Percentiles rank a stretch among this genome's conserved stretches.
Conservation (phyloP, 2,888 invertebrate genomes). For the Malthinus seriepunctatus region DNA sequence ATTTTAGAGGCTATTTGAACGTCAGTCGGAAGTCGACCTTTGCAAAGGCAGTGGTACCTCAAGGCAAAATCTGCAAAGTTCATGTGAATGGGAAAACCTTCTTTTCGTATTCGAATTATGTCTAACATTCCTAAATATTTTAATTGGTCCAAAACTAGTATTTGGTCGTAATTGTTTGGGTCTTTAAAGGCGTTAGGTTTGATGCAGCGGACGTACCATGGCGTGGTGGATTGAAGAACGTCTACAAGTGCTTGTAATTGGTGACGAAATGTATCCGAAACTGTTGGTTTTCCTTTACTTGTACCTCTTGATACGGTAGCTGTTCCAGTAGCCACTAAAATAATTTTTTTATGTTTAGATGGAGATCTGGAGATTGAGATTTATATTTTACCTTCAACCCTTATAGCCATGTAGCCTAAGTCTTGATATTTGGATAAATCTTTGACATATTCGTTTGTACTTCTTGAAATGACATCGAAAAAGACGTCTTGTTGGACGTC, state of each 20-base stretch:
- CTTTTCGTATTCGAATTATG: conserved; percentile 87
- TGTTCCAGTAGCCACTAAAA: conserved; percentile 45
- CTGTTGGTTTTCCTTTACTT: conserved; percentile 86
- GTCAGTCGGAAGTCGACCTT: conserved; percentile 56
- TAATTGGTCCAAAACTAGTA: conserved; percentile 83
- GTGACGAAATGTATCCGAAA: conserved; percentile 86
- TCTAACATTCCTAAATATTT: conserved; percentile 92
- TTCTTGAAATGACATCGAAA: conserved; percentile 85
- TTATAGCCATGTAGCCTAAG: conserved; percentile 32
- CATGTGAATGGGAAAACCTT: conserved; percentile 88
- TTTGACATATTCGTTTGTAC: conserved; percentile 80
- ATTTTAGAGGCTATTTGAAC: conserved; percentile 54
- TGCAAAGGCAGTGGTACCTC: conserved; percentile 74
- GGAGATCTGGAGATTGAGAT: neutral
- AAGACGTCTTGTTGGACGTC: conserved; percentile 93
- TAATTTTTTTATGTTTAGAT: neutral
- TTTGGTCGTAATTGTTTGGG: conserved; percentile 77
- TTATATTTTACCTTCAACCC: conserved; percentile 27
- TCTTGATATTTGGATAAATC: conserved; percentile 73
- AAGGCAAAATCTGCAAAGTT: conserved; percentile 74
- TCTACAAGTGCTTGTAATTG: conserved; percentile 88
- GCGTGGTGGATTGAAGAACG: conserved; percentile 85
- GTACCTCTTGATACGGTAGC: conserved; percentile 78
- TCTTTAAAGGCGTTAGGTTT: conserved; percentile 87
- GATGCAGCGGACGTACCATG: conserved; percentile 92